Evolutionary conservation across 2,113 vertebrate species (phyloP), one percentile per base, ranked within the genome.

Genomic region (Leucosticte australis): DNA sequence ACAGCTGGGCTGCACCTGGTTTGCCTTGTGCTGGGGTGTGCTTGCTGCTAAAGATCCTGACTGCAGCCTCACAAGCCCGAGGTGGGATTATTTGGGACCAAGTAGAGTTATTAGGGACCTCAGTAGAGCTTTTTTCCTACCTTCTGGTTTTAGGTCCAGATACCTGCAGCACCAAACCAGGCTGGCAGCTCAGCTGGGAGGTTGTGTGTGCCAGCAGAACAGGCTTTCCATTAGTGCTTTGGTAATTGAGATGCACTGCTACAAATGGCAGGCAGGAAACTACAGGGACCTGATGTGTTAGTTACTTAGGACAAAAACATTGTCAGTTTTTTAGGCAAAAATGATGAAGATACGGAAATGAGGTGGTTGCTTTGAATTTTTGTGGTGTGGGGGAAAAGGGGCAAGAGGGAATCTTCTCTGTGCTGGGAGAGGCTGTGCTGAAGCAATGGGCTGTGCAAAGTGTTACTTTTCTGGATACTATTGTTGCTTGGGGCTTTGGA

Each of bases 401-500:
- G 10, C 18, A 44, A 63, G 67, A 75, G 47, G 64, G 47, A 82
- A 85, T 91, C 35, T 10, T 6, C 41, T 64, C 52, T 44, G 75
- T 81, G 68, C 71, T 70, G 63, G 30, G 35, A 27, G 79, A 70
- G 23, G 17, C 83, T 64, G 62, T 28, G 31, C 64, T 64, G 87
- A 47, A 94, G 78, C 87, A 80, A 10, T 50, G 5, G 2, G 23
- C 64, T 74, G 50, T 92, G 53, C 49, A 15, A 81, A 92, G 80
- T 49, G 64, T 89, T 93, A 62, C 76, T 81, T 91, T 65, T 87
- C 85, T 78, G 85, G 17, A 60, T 60, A 52, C 1, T 2, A 1
- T 89, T 88, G 93, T 81, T 92, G 80, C 86, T 89, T 47, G 44
- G 60, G 85, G 88, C 87, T 93, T 94, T 94, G 64, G 85, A 89